Evolutionary conservation across 1,140 invertebrate species (phyloP), one percentile per base, ranked within the genome.

Genomic region (Sycophila sp.): DNA sequence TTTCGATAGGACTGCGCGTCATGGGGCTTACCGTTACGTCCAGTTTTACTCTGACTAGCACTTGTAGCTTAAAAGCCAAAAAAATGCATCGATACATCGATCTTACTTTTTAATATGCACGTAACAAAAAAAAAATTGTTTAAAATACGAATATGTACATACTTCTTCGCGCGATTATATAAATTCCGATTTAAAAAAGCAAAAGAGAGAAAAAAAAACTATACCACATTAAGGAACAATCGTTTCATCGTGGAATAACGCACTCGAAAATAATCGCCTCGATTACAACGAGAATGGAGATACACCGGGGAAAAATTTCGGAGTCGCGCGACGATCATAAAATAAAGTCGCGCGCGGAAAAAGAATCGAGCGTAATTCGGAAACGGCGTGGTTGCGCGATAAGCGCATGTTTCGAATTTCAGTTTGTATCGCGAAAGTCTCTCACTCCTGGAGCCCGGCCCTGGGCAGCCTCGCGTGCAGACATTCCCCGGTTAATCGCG

Each of bases 11-110:
- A 40, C 22, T 24, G 13, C 26, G 4, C 59, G 32, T 62, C 58
- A 56, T 45, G 49, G 19, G n/a, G 17, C 47, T 63, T 69, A 63
- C 68, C 58, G 68, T 63, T 63, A 69, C 63, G 38, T 70, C 58
- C 28, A 38, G 58, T 70, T 40, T 7, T 55, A 17, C n/a, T 62
- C 26, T 47, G 38, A 56, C 28, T 4, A 42, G 55, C 42, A 68
- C 40, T 68, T 49, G 17, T 10, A 58, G 13, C 24, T 4, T 26
- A 45, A 7, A 2, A 38, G 15, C 4, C 26, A 30, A 32, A 45
- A 56, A 40, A 13, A 28, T 24, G 11, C 24, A 40, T 19, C 7
- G 47, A 4, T 51, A 1, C 2, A 28, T 2, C 28, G n/a, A n/a
- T n/a, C n/a, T n/a, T n/a, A n/a, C n/a, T n/a, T n/a, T n/a, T n/a